Evolutionary conservation across 37 sponge, comb jelly and placozoan genomes (phyloP), one percentile per base, ranked within the genome.

Genomic region (Oopsacas minuta): DNA sequence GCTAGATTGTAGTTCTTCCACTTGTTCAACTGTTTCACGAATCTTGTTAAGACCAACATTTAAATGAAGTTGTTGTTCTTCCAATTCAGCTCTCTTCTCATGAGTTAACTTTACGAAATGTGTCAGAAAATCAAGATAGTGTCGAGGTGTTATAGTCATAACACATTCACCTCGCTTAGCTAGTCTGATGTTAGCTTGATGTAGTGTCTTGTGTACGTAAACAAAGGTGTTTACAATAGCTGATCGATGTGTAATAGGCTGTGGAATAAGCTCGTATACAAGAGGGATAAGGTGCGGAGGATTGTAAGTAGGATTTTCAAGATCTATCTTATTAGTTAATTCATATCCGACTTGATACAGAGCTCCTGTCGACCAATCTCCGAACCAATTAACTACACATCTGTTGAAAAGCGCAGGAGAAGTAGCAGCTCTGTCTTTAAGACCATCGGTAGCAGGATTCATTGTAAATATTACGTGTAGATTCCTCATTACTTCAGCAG

Each of bases 371-470:
- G 95, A 94, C 97, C 97, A 97, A 85, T 97, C 97, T 17, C 97
- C 97, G 88, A 97, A 97, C 94, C 97, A 97, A 86, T 97, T 97
- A 49, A 97, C 83, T 34, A 94, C 97, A 90, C 97, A 96, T 89
- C 96, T 93, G 89, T 96, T 96, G 89, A 96, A 96, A 38, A 96
- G 90, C 36, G 97, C 97, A 51, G 97, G 97, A 15, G 97, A 97
- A 36, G 97, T 97, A 36, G 95, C 91, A 0, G 95, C 95, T 81
- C 95, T 82, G 85, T 94, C 95, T 85, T 97, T 97, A 23, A 97
- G 93, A 30, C 97, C 97, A 61, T 97, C 97, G 49, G 93, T 86
- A 36, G 95, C 92, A 0, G 97, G 97, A 81, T 97, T 97, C 97
- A 97, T 97, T 34, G 97, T 97, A 86, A 97, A 97, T 35, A 97